Conservation (phyloP, 2,888 invertebrate species). For the Apotomis capreana region DNA sequence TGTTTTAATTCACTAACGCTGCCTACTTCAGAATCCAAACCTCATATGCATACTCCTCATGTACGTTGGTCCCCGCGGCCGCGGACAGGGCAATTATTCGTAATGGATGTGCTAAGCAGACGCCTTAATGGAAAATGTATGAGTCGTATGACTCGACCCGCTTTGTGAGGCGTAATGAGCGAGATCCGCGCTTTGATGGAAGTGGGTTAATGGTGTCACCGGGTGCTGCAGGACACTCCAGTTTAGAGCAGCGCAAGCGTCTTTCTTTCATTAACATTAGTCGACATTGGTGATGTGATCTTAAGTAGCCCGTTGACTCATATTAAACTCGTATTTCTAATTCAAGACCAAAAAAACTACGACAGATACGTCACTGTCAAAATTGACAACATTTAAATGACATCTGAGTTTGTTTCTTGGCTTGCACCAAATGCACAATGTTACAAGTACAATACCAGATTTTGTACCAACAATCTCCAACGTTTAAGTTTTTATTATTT, state of each 20-base stretch:
- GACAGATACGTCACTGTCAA: too few species aligned
- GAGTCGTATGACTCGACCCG: conserved; percentile 31
- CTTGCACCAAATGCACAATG: too few species aligned
- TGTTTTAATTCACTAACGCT: too few species aligned
- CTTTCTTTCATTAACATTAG: background rate
- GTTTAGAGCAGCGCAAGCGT: background rate
- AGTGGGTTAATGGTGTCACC: conserved; percentile 29
- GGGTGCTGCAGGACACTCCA: background rate
- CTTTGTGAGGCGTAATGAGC: conserved; percentile 33
- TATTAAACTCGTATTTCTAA: too few species aligned
- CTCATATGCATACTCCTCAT: background rate
- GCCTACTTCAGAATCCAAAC: background rate
- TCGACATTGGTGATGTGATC: too few species aligned
- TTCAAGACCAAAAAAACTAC: too few species aligned
- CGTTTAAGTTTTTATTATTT: too few species aligned
- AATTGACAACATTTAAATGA: too few species aligned
- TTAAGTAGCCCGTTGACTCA: too few species aligned
- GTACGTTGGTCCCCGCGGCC: conserved; percentile 20
- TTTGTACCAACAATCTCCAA: too few species aligned
- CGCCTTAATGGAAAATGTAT: conserved; percentile 40
- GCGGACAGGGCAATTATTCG: conserved; percentile 39
- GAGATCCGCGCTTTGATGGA: conserved; percentile 17
- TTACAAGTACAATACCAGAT: too few species aligned
- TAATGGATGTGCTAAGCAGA: conserved; percentile 41
- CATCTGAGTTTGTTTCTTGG: too few species aligned